phyloP scores from a whole-genome alignment of 2,797 vertebrate genomes.

The Harpagifer antarcticus region DNA sequence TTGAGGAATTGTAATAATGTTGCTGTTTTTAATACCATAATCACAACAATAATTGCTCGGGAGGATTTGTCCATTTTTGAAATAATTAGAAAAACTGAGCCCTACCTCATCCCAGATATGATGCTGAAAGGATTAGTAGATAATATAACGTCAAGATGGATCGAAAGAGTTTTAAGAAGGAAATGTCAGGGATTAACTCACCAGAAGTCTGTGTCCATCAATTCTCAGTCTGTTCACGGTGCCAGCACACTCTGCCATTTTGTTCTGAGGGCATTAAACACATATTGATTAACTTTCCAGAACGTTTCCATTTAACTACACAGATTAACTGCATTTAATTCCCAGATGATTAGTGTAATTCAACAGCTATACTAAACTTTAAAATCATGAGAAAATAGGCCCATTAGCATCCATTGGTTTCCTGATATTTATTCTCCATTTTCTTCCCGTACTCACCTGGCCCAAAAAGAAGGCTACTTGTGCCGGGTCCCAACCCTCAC shows the following conservation, averaged over 20 bases:
- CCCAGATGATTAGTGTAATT: slow-evolving; percentile 1
- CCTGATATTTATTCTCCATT: neutral
- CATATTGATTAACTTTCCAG: slow-evolving; percentile 2
- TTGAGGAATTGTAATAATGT: slow-evolving; percentile 37
- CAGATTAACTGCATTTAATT: neutral
- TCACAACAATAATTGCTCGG: slow-evolving; percentile 27
- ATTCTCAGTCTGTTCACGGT: slow-evolving; percentile 81
- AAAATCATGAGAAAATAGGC: slow-evolving; percentile 19
- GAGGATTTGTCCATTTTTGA: slow-evolving; percentile 51
- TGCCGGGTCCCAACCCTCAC: slow-evolving; percentile 84
- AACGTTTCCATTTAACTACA: neutral
- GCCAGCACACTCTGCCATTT: slow-evolving; percentile 85
- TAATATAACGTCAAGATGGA: slow-evolving; percentile 2
- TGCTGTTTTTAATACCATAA: slow-evolving; percentile 42
- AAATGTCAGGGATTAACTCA: slow-evolving; percentile 73
- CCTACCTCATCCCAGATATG: slow-evolving; percentile 29
- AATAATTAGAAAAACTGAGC: slow-evolving; percentile 51
- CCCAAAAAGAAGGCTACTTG: slow-evolving; percentile 85
- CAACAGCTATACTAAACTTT: neutral
- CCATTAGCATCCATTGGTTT: neutral
- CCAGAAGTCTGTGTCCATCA: slow-evolving; percentile 86
- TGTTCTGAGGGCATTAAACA: slow-evolving; percentile 78
- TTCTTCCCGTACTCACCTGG: slow-evolving; percentile 81
- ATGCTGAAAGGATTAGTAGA: slow-evolving; percentile 27
- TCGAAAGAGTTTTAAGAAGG: neutral